These are phyloP conservation scores for Pseudomyrmex cubaensis DNA, from an alignment of 1,140 invertebrate species.

Conservation along the genomic window DNA sequence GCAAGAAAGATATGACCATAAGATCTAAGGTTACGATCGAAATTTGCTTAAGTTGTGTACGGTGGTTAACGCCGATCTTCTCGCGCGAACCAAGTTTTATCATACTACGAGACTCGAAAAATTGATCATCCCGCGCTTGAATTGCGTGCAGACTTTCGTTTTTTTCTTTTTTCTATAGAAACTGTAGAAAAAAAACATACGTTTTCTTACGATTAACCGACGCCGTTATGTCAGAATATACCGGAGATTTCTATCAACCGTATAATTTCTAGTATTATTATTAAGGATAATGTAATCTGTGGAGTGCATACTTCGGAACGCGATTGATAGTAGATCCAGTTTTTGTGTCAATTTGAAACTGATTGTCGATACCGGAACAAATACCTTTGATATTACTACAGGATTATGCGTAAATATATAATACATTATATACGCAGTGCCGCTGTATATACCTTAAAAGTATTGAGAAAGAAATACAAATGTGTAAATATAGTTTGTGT, in stretches of 20 bases:
- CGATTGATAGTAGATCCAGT: constrained; percentile 55
- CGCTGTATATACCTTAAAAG: constrained; percentile 58
- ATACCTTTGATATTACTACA: constrained; percentile 71
- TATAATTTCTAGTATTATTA: constrained; percentile 25
- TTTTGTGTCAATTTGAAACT: constrained; percentile 68
- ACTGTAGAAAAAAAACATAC: not conserved
- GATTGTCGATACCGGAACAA: constrained; percentile 74
- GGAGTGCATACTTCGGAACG: not conserved
- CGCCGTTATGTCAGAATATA: constrained; percentile 31
- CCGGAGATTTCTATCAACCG: not conserved
- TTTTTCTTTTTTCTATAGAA: not conserved
- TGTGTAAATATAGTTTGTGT: constrained; percentile 27
- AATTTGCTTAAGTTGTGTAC: too few species aligned
- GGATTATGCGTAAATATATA: constrained; percentile 72
- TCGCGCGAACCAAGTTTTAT: constrained; percentile 7
- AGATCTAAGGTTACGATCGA: not conserved
- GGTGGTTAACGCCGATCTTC: not conserved
- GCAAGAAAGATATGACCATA: constrained; percentile 16
- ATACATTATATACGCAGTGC: constrained; percentile 66
- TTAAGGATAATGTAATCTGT: not conserved
- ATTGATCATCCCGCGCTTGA: not conserved
- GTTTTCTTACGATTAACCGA: constrained; percentile 11
- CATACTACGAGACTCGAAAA: not conserved
- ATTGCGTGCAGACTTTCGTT: not conserved
- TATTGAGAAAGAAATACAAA: constrained; percentile 57